Evolutionary conservation across 2,888 invertebrate species (phyloP).

Genomic region (Eupithecia pulchellata): DNA sequence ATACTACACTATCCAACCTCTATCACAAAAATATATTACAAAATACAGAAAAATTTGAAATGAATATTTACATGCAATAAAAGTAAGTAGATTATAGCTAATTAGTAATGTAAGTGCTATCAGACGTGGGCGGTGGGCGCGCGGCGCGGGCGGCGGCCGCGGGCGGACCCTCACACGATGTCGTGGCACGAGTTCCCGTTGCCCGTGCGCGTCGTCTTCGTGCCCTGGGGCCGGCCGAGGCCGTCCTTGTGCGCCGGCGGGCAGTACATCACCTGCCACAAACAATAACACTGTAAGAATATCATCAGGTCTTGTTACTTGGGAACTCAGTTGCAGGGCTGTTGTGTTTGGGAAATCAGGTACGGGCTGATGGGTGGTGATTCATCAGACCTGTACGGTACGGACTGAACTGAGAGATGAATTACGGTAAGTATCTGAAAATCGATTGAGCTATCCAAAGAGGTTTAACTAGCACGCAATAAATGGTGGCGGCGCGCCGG

Average conservation of each 20-base stretch:
- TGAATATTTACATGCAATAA: slow-evolving; percentile 31
- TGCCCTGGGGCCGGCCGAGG: slow-evolving; percentile 80
- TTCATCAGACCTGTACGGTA: too few species aligned
- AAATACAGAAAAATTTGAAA: too few species aligned
- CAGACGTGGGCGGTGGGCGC: not conserved
- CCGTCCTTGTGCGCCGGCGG: slow-evolving; percentile 77
- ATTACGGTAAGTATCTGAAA: too few species aligned
- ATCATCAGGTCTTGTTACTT: too few species aligned
- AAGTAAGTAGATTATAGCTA: not conserved
- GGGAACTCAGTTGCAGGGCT: too few species aligned
- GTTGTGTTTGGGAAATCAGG: too few species aligned
- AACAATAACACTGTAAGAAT: slow-evolving; percentile 27
- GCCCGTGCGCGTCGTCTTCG: slow-evolving; percentile 89
- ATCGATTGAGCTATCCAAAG: too few species aligned
- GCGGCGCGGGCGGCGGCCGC: slow-evolving; percentile 59
- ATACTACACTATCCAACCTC: not conserved
- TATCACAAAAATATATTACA: too few species aligned
- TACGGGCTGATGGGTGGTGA: too few species aligned
- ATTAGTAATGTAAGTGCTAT: not conserved
- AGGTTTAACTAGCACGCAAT: too few species aligned
- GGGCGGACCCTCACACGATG: slow-evolving; percentile 78
- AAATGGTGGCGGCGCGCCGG: too few species aligned
- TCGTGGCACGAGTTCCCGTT: slow-evolving; percentile 88
- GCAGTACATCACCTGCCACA: slow-evolving; percentile 85
- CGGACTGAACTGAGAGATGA: too few species aligned